Conservation (phyloP, 2,797 vertebrate genomes). For the Selene dorsalis region DNA sequence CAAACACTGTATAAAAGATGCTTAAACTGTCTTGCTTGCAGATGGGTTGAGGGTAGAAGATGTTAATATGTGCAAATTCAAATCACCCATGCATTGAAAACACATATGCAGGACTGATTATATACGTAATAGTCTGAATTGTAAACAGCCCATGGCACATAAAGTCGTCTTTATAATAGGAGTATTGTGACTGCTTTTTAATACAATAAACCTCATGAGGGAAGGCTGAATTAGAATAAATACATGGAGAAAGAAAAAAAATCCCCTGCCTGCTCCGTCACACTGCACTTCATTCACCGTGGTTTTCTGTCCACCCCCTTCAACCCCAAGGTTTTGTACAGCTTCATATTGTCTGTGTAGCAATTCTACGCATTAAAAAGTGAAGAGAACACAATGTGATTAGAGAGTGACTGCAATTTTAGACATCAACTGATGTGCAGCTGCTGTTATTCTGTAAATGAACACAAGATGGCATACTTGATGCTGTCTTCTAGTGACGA, state of each 20-base stretch:
- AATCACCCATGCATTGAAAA: no score
- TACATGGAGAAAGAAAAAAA: neutral
- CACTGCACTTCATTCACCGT: neutral
- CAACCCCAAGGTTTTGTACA: neutral
- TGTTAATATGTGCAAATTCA: no score
- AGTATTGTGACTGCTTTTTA: neutral
- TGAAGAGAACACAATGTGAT: conserved; percentile 13
- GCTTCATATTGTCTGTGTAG: neutral
- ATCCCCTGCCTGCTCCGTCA: neutral
- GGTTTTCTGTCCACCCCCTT: neutral
- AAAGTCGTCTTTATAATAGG: neutral
- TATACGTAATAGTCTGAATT: no score
- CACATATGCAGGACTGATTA: no score
- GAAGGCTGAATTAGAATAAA: neutral
- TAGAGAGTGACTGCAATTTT: neutral
- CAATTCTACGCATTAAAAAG: neutral
- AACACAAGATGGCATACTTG: conserved; percentile 77
- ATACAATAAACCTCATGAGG: neutral
- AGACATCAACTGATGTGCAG: neutral
- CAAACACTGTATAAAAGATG: no score
- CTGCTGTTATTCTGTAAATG: conserved; percentile 43
- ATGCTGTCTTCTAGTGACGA: conserved; percentile 17
- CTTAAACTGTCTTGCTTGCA: no score
- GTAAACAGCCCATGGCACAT: no score
- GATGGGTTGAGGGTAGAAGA: no score